phyloP scores from a whole-genome alignment of 2,797 vertebrate genomes.

The Aldrovandia affinis region DNA sequence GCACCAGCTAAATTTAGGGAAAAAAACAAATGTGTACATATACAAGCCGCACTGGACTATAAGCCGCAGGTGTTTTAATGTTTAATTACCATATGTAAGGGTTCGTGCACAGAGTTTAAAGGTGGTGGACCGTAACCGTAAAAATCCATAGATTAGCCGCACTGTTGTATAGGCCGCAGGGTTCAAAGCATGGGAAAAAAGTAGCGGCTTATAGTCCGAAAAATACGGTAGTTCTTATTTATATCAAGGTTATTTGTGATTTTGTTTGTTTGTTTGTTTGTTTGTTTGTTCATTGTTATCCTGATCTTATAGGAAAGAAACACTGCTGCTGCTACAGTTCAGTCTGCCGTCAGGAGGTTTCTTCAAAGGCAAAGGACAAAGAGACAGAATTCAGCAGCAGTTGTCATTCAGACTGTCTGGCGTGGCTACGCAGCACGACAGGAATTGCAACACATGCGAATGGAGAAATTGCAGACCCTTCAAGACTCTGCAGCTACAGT shows the following conservation, averaged over 20 bases:
- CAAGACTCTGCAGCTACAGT: constrained; percentile 71
- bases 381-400: constrained; percentile 67
- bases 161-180: too few relatives aligned
- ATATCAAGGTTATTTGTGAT: background rate
- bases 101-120: too few relatives aligned
- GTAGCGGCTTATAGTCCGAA: too few relatives aligned
- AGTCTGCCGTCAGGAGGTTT: constrained; percentile 69
- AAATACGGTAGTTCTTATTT: too few relatives aligned
- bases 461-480: constrained; percentile 60
- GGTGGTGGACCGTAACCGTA: too few relatives aligned
- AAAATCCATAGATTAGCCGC: too few relatives aligned
- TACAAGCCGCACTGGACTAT: too few relatives aligned
- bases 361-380: constrained; percentile 61
- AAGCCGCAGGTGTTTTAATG: too few relatives aligned
- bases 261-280: background rate
- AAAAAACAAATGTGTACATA: too few relatives aligned
- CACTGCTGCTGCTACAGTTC: constrained; percentile 79
- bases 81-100: too few relatives aligned
- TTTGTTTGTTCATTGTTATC: background rate
- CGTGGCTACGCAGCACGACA: constrained; percentile 68
- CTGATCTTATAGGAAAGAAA: constrained; percentile 73
- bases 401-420: constrained; percentile 82
- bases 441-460: constrained; percentile 63
- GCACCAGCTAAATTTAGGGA: too few relatives aligned
- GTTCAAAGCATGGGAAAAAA: too few relatives aligned